Conservation (phyloP, 2,113 vertebrate species). For the Rhinopomastus cyanomelas region DNA sequence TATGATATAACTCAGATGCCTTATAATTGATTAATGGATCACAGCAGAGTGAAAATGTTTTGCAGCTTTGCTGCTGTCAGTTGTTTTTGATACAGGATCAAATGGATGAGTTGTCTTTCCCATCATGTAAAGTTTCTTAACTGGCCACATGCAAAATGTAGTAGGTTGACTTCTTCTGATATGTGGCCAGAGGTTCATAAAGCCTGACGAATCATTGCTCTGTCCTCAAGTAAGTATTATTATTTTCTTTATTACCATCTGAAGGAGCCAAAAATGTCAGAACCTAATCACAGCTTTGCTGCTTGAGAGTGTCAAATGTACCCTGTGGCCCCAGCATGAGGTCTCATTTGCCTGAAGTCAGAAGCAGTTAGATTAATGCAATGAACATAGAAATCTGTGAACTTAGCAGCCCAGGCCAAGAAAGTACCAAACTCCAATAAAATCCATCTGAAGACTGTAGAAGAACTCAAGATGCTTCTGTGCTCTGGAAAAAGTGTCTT, state of each 20-base stretch:
- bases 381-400: conserved; percentile 3
- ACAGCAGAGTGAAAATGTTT: not conserved
- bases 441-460: not conserved
- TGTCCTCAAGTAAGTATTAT: conserved; percentile 1
- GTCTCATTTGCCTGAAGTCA: not conserved
- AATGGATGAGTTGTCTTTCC: not conserved
- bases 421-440: not conserved
- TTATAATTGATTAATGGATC: not conserved
- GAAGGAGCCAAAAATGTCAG: not conserved
- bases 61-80: not conserved
- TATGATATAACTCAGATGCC: not conserved
- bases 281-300: conserved; percentile 15
- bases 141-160: not conserved
- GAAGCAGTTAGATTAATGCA: conserved; percentile 11
- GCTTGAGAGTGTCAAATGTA: not conserved
- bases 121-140: not conserved
- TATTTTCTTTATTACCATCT: not conserved
- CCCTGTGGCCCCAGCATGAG: not conserved
- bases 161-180: not conserved
- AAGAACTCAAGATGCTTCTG: not conserved
- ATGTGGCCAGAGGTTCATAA: not conserved
- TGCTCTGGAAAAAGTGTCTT: not conserved
- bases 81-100: not conserved
- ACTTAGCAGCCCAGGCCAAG: not conserved
- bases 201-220: not conserved